These are phyloP conservation scores for Macrophya alboannulata DNA, from an alignment of 2,888 invertebrate species.

Conservation along the genomic window DNA sequence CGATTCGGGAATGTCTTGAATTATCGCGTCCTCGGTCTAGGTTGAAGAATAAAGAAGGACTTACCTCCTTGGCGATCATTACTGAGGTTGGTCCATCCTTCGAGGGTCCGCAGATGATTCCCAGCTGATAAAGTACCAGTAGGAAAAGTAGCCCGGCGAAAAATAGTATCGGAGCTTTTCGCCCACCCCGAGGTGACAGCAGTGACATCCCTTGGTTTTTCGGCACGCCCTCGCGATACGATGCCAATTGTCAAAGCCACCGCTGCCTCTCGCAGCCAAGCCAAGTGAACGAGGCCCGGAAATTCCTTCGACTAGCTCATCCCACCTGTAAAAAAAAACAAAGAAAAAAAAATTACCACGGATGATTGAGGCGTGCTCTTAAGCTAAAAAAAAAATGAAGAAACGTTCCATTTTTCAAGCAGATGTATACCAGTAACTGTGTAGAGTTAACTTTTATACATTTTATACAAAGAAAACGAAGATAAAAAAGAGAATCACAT, in stretches of 20 bases:
- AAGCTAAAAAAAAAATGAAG: neutral
- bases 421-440: neutral
- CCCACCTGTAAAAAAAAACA: constrained; percentile 68
- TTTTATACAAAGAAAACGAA: no score
- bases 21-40: neutral
- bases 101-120: constrained; percentile 77
- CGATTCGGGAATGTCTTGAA: neutral
- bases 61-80: constrained; percentile 80
- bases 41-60: neutral
- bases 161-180: constrained; percentile 78
- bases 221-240: constrained; percentile 51
- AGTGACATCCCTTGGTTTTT: constrained; percentile 74
- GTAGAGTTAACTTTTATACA: neutral
- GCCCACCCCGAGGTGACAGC: constrained; percentile 77
- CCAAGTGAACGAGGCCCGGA: constrained; percentile 63
- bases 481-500: neutral
- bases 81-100: constrained; percentile 74
- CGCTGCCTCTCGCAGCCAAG: constrained; percentile 59
- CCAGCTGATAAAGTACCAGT: constrained; percentile 79
- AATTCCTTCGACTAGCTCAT: constrained; percentile 70
- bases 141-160: constrained; percentile 77
- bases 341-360: no score
- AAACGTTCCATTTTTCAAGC: neutral
- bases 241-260: constrained; percentile 50
- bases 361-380: neutral